Conservation (phyloP, 2,113 vertebrate genomes). For the Zosterops lateralis region DNA sequence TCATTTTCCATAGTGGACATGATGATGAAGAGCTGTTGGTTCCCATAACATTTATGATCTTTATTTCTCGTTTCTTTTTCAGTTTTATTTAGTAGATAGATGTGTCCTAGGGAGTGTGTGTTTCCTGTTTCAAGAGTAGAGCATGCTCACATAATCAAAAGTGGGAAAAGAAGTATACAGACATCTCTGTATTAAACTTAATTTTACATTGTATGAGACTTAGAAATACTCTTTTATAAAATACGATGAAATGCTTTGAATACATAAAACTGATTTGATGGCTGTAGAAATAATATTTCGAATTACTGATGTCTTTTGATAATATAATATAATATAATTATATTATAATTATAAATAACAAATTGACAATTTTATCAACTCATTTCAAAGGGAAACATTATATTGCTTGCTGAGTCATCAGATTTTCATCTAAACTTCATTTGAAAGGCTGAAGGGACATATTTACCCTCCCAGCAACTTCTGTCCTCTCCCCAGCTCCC, state of each 20-base stretch:
- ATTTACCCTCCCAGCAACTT: background rate
- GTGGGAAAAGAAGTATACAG: background rate
- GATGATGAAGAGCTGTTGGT: background rate
- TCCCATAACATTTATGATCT: background rate
- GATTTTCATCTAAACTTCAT: background rate
- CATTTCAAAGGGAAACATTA: background rate
- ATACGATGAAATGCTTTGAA: background rate
- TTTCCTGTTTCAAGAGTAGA: background rate
- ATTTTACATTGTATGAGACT: background rate
- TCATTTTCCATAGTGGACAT: fast-evolving
- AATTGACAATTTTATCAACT: background rate
- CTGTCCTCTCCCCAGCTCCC: background rate
- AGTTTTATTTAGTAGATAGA: background rate
- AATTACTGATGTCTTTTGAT: background rate
- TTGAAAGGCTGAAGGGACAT: background rate
- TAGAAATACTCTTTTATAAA: background rate
- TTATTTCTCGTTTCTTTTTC: background rate
- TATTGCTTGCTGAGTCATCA: background rate
- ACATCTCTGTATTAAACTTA: background rate
- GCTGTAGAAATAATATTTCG: background rate
- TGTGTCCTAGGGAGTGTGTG: background rate
- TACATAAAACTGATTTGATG: background rate
- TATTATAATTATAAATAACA: background rate
- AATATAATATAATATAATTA: too few species aligned
- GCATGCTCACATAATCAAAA: background rate